Conservation (phyloP, 2,113 vertebrate species). For the Xyliphius kryptos region DNA sequence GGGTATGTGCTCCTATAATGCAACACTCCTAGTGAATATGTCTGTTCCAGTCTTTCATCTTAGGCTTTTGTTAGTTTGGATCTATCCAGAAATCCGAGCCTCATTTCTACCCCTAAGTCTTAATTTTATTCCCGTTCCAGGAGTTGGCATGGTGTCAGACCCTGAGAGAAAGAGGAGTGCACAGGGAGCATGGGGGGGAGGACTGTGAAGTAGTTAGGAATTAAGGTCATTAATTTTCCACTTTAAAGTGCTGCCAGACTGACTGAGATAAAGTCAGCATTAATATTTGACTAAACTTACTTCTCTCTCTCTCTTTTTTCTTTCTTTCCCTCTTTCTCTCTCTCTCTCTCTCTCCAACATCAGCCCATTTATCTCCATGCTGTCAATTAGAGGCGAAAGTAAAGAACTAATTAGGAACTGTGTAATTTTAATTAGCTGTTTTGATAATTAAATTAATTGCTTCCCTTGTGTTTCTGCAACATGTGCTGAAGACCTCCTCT, state of each 20-base stretch:
- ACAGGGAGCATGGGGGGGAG: slow-evolving; percentile 82
- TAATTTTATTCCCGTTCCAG: slow-evolving; percentile 80
- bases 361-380: slow-evolving; percentile 99
- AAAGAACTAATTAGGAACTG: slow-evolving; percentile 99
- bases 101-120: slow-evolving; percentile 72
- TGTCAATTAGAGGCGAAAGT: slow-evolving; percentile 99
- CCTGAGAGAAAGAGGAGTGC: slow-evolving; percentile 84
- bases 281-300: slow-evolving; percentile 99
- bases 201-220: slow-evolving; percentile 95
- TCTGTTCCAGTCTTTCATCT: slow-evolving; percentile 97
- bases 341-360: slow-evolving; percentile 83
- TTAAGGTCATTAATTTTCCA: slow-evolving; percentile 99
- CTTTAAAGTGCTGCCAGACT: slow-evolving; percentile 99
- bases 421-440: slow-evolving; percentile 99
- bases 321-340: slow-evolving; percentile 53
- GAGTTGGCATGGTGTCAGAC: slow-evolving; percentile 89
- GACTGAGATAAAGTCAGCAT: slow-evolving; percentile 99
- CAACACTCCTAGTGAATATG: slow-evolving; percentile 91
- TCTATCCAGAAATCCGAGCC: slow-evolving; percentile 88
- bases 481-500: slow-evolving; percentile 99
- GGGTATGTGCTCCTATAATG: slow-evolving; percentile 90
- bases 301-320: slow-evolving; percentile 87
- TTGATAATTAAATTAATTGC: slow-evolving; percentile 99
- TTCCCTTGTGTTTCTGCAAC: slow-evolving; percentile 99
- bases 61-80: slow-evolving; percentile 89